A percentile compares a stretch with the other conserved stretches of the same genome.
These are phyloP conservation scores for Aphyosemion australe DNA, from an alignment of 2,113 vertebrate genomes.

Conservation along the genomic window DNA sequence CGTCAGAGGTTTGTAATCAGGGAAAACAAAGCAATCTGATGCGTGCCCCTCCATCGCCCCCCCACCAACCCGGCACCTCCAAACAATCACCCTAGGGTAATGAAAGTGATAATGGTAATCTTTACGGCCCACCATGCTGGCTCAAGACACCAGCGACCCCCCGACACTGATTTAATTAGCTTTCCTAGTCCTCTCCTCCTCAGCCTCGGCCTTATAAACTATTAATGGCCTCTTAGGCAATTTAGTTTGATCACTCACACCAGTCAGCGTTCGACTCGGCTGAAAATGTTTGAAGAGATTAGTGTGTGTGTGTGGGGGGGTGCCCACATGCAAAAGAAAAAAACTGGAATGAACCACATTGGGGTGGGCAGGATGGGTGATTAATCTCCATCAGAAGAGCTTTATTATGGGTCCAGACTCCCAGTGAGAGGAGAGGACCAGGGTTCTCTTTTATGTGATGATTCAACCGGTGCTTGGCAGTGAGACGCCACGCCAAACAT, in stretches of 20 bases:
- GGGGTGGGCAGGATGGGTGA: slow-evolving; percentile 9
- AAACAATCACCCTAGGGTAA: slow-evolving; percentile 69
- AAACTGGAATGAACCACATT: slow-evolving; percentile 45
- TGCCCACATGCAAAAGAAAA: slow-evolving; percentile 28
- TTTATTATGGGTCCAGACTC: slow-evolving; percentile 39
- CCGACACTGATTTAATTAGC: slow-evolving; percentile 75
- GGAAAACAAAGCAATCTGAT: slow-evolving; percentile 53
- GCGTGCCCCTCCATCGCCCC: slow-evolving; percentile 23
- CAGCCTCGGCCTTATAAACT: slow-evolving; percentile 65
- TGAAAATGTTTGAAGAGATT: slow-evolving; percentile 62
- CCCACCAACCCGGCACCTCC: slow-evolving; percentile 19
- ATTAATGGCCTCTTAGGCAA: slow-evolving; percentile 72
- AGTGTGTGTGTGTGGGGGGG: slow-evolving; percentile 24
- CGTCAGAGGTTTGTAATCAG: slow-evolving; percentile 58
- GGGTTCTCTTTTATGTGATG: slow-evolving; percentile 23
- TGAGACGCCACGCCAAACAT: slow-evolving; percentile 5
- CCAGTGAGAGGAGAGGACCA: slow-evolving; percentile 9
- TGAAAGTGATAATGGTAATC: slow-evolving; percentile 78
- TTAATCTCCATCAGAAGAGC: slow-evolving; percentile 54
- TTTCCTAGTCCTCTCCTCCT: slow-evolving; percentile 46
- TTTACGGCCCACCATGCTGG: slow-evolving; percentile 73
- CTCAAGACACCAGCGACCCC: slow-evolving; percentile 59
- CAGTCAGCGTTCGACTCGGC: slow-evolving; percentile 32
- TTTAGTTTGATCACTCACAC: slow-evolving; percentile 70
- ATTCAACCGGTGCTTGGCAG: slow-evolving; percentile 38